These are phyloP conservation scores for Sturmia bella DNA, from an alignment of 2,888 invertebrate genomes.

Conservation along the genomic window DNA sequence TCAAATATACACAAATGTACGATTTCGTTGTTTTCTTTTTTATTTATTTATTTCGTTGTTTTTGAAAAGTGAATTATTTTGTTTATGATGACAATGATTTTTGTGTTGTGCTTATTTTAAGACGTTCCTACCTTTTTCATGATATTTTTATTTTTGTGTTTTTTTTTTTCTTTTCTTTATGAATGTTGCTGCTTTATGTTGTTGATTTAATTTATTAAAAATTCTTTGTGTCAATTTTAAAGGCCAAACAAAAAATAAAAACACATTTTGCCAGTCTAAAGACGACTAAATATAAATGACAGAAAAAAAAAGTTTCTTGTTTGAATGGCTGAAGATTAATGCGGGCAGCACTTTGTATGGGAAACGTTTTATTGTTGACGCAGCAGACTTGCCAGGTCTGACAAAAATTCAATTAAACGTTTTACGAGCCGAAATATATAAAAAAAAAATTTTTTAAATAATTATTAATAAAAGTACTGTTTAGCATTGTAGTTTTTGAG, in stretches of 20 bases:
- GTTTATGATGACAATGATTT: background rate
- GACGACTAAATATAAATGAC: constrained; percentile 49
- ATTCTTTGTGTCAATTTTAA: constrained; percentile 26
- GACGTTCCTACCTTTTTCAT: constrained; percentile 17
- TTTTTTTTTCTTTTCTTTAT: constrained; percentile 12
- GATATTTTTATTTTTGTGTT: background rate
- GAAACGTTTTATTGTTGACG: constrained; percentile 12
- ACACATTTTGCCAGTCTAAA: constrained; percentile 45
- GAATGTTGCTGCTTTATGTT: background rate
- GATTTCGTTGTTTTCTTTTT: background rate
- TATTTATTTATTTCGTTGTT: background rate
- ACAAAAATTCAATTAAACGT: no score
- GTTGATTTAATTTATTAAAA: constrained; percentile 2
- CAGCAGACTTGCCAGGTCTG: constrained; percentile 20
- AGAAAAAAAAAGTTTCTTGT: constrained; percentile 11
- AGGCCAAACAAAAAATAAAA: constrained; percentile 34
- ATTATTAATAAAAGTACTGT: no score
- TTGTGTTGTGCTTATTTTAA: background rate
- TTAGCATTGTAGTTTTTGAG: background rate
- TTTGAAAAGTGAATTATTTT: background rate
- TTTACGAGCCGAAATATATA: no score
- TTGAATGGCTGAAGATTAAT: constrained; percentile 32
- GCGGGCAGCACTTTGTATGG: constrained; percentile 18
- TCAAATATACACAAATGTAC: background rate
- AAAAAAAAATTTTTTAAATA: no score